These are phyloP conservation scores for Buteo buteo DNA, from an alignment of 2,113 vertebrate species.

Conservation along the genomic window DNA sequence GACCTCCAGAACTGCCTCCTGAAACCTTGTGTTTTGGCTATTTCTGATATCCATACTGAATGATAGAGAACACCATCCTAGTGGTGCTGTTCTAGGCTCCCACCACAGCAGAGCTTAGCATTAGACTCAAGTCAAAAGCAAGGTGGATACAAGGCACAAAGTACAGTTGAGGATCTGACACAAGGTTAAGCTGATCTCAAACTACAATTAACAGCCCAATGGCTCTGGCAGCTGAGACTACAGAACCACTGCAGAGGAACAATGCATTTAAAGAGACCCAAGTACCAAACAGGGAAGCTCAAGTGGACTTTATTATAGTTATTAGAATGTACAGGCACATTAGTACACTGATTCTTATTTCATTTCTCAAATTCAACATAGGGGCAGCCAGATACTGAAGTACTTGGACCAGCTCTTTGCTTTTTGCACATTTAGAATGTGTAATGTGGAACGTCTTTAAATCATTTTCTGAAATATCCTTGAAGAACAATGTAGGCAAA, in stretches of 20 bases:
- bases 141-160: background rate
- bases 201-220: background rate
- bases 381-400: background rate
- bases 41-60: background rate
- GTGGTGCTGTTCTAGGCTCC: background rate
- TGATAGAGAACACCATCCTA: background rate
- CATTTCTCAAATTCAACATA: background rate
- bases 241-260: background rate
- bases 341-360: background rate
- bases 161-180: background rate
- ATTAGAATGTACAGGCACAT: slow-evolving; percentile 3
- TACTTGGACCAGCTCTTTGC: background rate
- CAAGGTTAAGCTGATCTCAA: background rate
- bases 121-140: background rate
- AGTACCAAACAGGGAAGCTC: background rate
- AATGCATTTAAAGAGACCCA: background rate
- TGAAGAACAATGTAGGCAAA: background rate
- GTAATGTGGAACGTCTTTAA: background rate
- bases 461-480: background rate
- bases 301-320: slow-evolving; percentile 56
- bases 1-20: background rate
- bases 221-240: background rate
- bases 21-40: background rate
- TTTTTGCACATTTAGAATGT: background rate
- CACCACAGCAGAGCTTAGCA: background rate